Base-by-base conservation (phyloP, 2,113 vertebrate genomes). In the Aphelocoma coerulescens region DNA sequence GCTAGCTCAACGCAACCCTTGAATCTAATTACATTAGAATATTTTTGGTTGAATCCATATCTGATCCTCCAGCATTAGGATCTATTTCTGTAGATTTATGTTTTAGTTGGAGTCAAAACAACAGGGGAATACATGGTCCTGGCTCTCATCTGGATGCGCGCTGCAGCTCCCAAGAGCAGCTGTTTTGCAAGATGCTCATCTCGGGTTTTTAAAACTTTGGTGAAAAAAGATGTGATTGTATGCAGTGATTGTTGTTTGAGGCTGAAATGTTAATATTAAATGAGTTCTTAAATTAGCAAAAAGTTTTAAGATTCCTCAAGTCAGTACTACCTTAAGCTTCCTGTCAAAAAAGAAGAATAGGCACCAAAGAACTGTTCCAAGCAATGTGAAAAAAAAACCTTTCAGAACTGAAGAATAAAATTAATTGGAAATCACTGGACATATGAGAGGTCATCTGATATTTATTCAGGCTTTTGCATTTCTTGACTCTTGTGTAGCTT, bases 301-400 rank as follows among this genome's bases (percentile, higher is more conserved):
- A 95, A 14, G 6, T 39, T 39, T 33, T 54, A 48, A 19, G 6
- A 46, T 73, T 69, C 62, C 46, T 79, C 69, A 67, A 63, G 80
- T 73, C 1, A 14, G 8, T 91, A 35, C 11, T 55, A 43, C 18
- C 7, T 59, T 76, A 37, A 83, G 17, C 17, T 88, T 49, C 32
- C 69, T 80, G 54, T 46, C 1, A 2, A 67, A 58, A 37, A 59
- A 43, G 28, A 91, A 44, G 26, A 77, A 49, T 12, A 49, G 18
- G 27, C 20, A 72, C 10, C 32, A 49, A 79, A 61, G 10, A 0
- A 0, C 21, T 66, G 2, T 27, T 84, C 20, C 18, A 35, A 14
- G 17, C 6, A n/a, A 27, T 19, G 32, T n/a, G 16, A 5, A 21
- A 66, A 21, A 66, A 68, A 88, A 63, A 1, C 6, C 9, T 44